These are phyloP conservation scores for Drosophila subsilvestris DNA, from an alignment of 2,888 invertebrate genomes.

Conservation along the genomic window DNA sequence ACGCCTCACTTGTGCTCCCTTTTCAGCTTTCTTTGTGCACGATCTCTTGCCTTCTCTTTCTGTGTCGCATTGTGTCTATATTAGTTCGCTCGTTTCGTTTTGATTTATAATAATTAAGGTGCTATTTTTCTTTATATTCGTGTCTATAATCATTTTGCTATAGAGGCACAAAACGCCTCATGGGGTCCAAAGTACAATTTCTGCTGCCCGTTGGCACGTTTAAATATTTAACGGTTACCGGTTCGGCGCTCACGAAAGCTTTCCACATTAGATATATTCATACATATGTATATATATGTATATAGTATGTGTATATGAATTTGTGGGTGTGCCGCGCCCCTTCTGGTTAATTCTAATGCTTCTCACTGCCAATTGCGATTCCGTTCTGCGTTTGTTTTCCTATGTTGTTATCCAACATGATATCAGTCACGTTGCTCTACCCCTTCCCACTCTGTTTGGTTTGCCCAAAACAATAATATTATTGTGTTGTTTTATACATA, in stretches of 20 bases:
- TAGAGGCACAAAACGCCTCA: slow-evolving; percentile 28
- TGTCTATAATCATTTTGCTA: slow-evolving; percentile 36
- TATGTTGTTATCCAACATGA: slow-evolving; percentile 41
- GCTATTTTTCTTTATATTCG: slow-evolving; percentile 27
- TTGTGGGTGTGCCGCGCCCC: slow-evolving; percentile 31
- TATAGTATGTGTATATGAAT: background rate
- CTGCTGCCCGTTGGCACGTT: slow-evolving; percentile 2
- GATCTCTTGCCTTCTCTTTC: slow-evolving; percentile 11
- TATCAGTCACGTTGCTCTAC: slow-evolving; percentile 50
- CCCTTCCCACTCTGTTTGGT: slow-evolving; percentile 18
- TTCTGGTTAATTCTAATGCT: slow-evolving; percentile 11
- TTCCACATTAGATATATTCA: background rate
- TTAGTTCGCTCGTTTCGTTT: background rate
- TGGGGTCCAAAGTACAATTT: slow-evolving; percentile 55
- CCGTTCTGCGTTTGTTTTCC: slow-evolving; percentile 13
- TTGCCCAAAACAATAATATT: slow-evolving; percentile 37
- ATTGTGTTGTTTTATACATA: background rate
- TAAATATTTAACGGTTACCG: slow-evolving; percentile 8
- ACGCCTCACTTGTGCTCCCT: background rate
- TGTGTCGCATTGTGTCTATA: slow-evolving; percentile 12
- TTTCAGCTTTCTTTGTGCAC: background rate
- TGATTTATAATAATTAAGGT: slow-evolving; percentile 32
- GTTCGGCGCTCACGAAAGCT: slow-evolving; percentile 17
- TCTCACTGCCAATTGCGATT: too few relatives aligned
- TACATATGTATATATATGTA: background rate